These are phyloP conservation scores for Thecocarcelia acutangulata DNA, from an alignment of 2,888 invertebrate species.

Conservation along the genomic window DNA sequence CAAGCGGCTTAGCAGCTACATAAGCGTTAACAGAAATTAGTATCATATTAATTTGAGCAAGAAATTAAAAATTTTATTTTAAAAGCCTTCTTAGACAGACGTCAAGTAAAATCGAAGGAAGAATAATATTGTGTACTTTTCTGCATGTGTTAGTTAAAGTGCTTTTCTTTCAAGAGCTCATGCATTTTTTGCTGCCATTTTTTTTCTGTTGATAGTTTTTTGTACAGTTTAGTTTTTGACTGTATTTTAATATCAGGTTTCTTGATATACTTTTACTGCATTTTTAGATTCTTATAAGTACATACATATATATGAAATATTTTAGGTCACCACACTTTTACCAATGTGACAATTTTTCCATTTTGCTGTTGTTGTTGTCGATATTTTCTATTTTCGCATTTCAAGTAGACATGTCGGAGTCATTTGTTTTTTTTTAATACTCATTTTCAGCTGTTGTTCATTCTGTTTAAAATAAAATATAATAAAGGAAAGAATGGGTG, in stretches of 20 bases:
- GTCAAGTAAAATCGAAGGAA: neutral
- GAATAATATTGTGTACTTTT: neutral
- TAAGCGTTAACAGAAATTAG: no score
- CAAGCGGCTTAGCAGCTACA: no score
- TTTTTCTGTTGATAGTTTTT: slow-evolving; percentile 23
- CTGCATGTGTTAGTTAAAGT: neutral
- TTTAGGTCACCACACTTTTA: slow-evolving; percentile 66
- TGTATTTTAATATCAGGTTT: slow-evolving; percentile 4
- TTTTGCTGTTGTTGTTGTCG: neutral
- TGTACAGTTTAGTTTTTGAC: neutral
- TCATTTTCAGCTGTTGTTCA: slow-evolving; percentile 16
- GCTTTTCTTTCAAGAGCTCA: slow-evolving; percentile 55
- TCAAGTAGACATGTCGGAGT: slow-evolving; percentile 62
- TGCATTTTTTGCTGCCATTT: slow-evolving; percentile 34
- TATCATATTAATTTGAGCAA: no score
- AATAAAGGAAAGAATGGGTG: neutral
- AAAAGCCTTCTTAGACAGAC: neutral
- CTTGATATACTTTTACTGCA: slow-evolving; percentile 39
- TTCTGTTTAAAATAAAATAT: slow-evolving; percentile 6
- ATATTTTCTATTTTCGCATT: slow-evolving; percentile 13
- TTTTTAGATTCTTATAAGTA: slow-evolving; percentile 4
- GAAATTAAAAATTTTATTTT: no score
- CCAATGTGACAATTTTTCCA: slow-evolving; percentile 11
- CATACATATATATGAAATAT: slow-evolving; percentile 42
- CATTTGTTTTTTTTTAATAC: slow-evolving; percentile 25